Base-by-base conservation (phyloP, 2,113 vertebrate species). In the Podarcis cretensis region DNA sequence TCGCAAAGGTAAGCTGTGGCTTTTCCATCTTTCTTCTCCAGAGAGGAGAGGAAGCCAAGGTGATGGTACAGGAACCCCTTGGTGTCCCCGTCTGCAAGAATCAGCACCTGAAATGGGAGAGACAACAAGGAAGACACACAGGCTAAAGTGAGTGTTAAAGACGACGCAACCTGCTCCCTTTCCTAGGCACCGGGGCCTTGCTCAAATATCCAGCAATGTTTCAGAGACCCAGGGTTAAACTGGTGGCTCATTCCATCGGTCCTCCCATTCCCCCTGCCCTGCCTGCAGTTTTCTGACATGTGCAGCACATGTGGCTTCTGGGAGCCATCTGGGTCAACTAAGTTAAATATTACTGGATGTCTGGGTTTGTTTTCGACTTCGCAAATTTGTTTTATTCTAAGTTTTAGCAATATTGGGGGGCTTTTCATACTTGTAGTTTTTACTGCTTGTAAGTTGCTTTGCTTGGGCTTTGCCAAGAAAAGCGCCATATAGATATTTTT, bases 1-100 rank as follows among this genome's bases (percentile, higher is more conserved):
- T 98, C 98, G 95, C 97, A 99, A 86, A 99, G 71, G 0, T 98
- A 98, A 37, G 98, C 98, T 0, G 98, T 98, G 93, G 98, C 98
- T 35, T 95, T 97, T 1, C 96, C 97, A 0, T 97, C 97, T 88
- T 96, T 96, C 65, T 95, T 93, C 78, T 95, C 90, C 95, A 99
- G 95, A 77, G 97, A 97, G 1, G 94, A 95, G 3, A 99, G 97
- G 89, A 96, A 96, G 21, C 98, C 98, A 91, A 98, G 96, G 76
- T 97, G 98, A 90, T 95, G 95, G 95, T 97, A 96, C 57, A 98
- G 96, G 94, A 98, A 98, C n/a, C 96, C 96, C 0, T 97, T 59
- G 2, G 94, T 90, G 82, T 97, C 93, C 32, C 96, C 98, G 1
- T 98, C 97, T 0, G 96, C 95, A 3, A 98, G 93, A 95, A 99